Conservation (phyloP, 2,888 invertebrate species). For the Drosophila pegasa region DNA sequence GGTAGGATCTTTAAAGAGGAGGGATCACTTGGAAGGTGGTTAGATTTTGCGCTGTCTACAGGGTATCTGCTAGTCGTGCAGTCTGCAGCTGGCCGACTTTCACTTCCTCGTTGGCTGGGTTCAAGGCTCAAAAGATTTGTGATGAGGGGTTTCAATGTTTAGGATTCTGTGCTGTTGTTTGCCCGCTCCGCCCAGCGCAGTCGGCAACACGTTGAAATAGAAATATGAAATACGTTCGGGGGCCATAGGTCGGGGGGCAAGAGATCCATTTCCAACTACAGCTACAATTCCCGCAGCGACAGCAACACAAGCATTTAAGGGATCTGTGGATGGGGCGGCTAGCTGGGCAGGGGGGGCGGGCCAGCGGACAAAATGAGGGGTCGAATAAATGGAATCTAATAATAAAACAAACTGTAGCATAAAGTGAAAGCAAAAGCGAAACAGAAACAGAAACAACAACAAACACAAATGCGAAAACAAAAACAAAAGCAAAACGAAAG, state of each 20-base stretch:
- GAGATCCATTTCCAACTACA: conserved; percentile 36
- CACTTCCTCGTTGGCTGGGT: neutral
- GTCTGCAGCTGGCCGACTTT: neutral
- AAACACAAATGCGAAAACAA: neutral
- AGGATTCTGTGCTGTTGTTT: conserved; percentile 3
- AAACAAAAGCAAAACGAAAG: conserved; percentile 8
- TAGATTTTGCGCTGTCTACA: neutral
- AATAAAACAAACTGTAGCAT: conserved; percentile 46
- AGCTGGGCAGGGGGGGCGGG: no score
- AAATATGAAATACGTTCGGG: conserved; percentile 39
- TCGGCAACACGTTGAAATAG: conserved; percentile 16
- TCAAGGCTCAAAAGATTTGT: conserved; percentile 3
- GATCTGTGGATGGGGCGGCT: neutral
- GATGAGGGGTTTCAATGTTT: conserved; percentile 7
- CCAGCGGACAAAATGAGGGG: neutral
- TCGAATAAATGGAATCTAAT: conserved; percentile 51
- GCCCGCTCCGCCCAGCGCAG: neutral
- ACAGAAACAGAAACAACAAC: neutral
- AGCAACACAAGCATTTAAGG: conserved; percentile 16
- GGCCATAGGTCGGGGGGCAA: conserved; percentile 34
- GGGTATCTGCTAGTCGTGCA: conserved; percentile 3
- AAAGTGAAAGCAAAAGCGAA: conserved; percentile 12
- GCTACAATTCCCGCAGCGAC: conserved; percentile 27
- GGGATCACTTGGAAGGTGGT: neutral
- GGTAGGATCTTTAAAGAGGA: neutral